These are phyloP conservation scores for Tiliacea aurago DNA, from an alignment of 2,888 invertebrate genomes.

Conservation along the genomic window DNA sequence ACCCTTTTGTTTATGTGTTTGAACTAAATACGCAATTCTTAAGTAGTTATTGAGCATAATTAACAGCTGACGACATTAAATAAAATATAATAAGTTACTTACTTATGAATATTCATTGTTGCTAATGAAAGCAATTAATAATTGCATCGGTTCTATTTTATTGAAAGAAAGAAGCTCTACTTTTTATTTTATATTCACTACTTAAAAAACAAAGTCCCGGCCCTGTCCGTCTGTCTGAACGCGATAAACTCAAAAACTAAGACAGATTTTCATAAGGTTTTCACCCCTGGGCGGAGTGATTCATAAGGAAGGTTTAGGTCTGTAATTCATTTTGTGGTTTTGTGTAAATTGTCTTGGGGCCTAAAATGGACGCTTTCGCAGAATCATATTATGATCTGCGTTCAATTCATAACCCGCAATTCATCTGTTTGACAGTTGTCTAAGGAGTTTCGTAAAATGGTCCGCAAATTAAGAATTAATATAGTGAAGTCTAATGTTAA, in stretches of 20 bases:
- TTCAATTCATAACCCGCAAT: too few relatives aligned
- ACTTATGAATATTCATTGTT: not conserved
- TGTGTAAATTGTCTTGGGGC: too few relatives aligned
- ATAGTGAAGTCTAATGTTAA: too few relatives aligned
- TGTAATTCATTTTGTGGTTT: not conserved
- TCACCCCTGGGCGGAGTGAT: too few relatives aligned
- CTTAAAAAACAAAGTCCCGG: too few relatives aligned
- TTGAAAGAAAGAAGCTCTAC: not conserved
- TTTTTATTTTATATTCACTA: not conserved
- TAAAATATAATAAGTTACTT: not conserved
- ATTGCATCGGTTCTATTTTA: not conserved
- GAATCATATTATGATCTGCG: too few relatives aligned
- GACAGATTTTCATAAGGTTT: not conserved
- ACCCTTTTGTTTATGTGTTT: slow-evolving; percentile 19
- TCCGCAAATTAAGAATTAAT: too few relatives aligned
- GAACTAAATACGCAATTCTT: not conserved
- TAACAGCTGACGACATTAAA: not conserved
- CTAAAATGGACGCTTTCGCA: too few relatives aligned
- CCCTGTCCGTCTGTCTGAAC: not conserved
- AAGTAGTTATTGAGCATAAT: slow-evolving; percentile 8
- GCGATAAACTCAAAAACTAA: too few relatives aligned
- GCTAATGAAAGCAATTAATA: not conserved
- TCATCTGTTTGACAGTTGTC: too few relatives aligned
- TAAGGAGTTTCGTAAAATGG: too few relatives aligned
- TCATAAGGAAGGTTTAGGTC: not conserved